Base-by-base conservation (phyloP, 2,888 invertebrate genomes). In the Chrysolina americana region DNA sequence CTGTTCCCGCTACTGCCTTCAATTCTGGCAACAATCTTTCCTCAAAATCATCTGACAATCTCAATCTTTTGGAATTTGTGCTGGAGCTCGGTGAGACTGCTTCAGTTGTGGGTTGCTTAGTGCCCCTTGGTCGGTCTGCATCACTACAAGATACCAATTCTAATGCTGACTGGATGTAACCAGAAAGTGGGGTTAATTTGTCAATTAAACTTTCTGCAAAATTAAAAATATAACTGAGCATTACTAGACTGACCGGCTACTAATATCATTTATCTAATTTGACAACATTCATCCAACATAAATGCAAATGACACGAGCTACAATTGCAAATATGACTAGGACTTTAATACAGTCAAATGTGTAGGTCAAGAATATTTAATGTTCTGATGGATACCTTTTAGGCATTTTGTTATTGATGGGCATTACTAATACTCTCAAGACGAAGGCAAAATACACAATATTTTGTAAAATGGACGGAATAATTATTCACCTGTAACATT, bases 1-100 rank as follows among this genome's bases (percentile, higher is more conserved):
- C 93, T 59, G 95, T 95, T 28, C 96, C 97, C 79, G 94, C 92
- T 28, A 92, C 91, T 10, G 94, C 93, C 85, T 94, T 93, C 84
- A 98, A 91, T 82, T 94, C 88, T 0, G 98, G 98, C 69, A 99
- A 89, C 83, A 96, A 90, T 56, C 93, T 90, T 83, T 94, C 92
- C 84, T 95, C 95, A 78, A 89, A 89, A 76, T 92, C 91, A 80
- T 91, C 91, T 85, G 90, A 80, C 85, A 87, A 83, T 83, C 89
- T 81, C 84, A 86, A 84, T 84, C 89, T 82, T 85, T 88, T 87
- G 70, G 79, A 78, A 65, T 73, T 78, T 74, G 78, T 80, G 53
- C 72, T 64, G 50, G 74, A 80, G 21, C 73, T 78, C 56, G 81
- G 41, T 19, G 71, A 56, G 28, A 68, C 53, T 44, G 74, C 76